phyloP scores from a whole-genome alignment of 2,888 invertebrate genomes.

The Trachelus stipa region DNA sequence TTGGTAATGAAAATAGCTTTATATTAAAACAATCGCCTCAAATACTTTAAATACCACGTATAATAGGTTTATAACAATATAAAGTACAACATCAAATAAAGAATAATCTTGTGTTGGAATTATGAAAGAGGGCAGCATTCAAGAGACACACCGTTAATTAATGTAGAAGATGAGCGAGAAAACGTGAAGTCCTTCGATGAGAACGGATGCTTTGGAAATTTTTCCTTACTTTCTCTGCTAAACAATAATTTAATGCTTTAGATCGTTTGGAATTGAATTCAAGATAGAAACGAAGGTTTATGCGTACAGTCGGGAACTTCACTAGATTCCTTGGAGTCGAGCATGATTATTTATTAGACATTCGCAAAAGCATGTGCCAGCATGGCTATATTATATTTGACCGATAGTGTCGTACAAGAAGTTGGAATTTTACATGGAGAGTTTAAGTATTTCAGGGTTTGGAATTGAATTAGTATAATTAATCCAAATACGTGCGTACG shows the following conservation, averaged over 20 bases:
- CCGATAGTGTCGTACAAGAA: neutral
- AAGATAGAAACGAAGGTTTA: neutral
- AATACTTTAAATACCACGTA: neutral
- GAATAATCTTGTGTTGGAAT: neutral
- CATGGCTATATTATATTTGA: constrained; percentile 31
- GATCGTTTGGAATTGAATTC: neutral
- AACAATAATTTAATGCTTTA: neutral
- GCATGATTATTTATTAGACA: constrained; percentile 13
- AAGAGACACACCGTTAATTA: neutral
- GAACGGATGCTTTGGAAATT: neutral
- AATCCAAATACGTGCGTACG: neutral
- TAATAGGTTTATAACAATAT: neutral
- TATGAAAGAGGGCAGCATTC: neutral
- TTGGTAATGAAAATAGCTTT: constrained; percentile 35
- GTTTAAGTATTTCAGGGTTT: neutral
- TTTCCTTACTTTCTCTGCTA: neutral
- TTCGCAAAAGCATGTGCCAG: constrained; percentile 35
- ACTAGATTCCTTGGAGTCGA: neutral
- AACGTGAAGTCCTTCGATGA: neutral
- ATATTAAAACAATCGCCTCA: constrained; percentile 8
- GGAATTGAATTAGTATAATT: neutral
- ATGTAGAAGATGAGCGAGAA: neutral
- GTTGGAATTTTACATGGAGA: neutral
- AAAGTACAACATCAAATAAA: neutral
- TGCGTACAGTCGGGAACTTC: neutral